These are phyloP conservation scores for Syngnathoides biaculeatus DNA, from an alignment of 2,113 vertebrate species.

Conservation along the genomic window DNA sequence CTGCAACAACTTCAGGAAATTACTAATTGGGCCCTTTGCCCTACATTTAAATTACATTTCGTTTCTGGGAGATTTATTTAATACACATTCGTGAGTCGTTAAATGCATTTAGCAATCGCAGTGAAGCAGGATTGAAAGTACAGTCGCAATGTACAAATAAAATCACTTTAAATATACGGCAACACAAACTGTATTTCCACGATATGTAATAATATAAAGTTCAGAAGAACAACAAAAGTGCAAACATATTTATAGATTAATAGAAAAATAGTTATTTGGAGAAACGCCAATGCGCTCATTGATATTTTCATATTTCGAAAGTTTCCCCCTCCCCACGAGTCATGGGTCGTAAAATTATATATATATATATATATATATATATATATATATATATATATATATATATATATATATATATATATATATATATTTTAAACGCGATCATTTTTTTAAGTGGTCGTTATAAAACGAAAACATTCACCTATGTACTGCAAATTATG, in stretches of 20 bases:
- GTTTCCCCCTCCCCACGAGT: not conserved
- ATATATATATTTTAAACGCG: not conserved
- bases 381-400: too few relatives aligned
- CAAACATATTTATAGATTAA: not conserved
- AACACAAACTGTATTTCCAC: too few relatives aligned
- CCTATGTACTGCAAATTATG: too few relatives aligned
- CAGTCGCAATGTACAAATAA: not conserved
- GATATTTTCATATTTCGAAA: not conserved
- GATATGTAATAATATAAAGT: not conserved
- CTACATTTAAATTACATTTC: not conserved
- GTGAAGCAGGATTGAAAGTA: not conserved
- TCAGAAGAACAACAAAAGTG: not conserved
- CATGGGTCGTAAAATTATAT: too few relatives aligned
- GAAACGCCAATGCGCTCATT: not conserved
- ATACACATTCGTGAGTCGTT: not conserved
- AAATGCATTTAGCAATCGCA: not conserved
- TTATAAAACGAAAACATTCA: not conserved
- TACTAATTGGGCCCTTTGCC: not conserved
- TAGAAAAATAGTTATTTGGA: not conserved
- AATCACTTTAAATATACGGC: not conserved
- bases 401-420: too few relatives aligned
- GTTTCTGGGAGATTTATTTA: not conserved
- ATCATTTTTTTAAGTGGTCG: not conserved
- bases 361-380: too few relatives aligned
- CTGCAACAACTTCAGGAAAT: too few relatives aligned